phyloP scores from a whole-genome alignment of 2,888 invertebrate genomes.

The Diarsia dahlii region DNA sequence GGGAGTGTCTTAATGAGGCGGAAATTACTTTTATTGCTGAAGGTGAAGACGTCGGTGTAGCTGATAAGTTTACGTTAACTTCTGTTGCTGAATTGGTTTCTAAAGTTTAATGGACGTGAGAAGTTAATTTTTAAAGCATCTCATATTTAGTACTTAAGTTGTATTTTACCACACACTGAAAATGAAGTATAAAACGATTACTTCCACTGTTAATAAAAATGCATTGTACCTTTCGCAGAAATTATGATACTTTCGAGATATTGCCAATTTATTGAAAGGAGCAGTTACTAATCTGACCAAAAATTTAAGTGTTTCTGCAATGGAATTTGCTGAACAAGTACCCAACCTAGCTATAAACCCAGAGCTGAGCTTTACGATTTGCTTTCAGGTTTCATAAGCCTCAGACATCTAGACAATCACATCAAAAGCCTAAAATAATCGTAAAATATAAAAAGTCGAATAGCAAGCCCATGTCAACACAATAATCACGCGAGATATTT shows the following conservation, averaged over 20 bases:
- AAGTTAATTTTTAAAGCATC: not conserved
- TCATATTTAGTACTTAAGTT: not conserved
- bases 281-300: not conserved
- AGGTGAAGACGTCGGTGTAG: conserved; percentile 17
- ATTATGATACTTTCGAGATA: not conserved
- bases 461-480: conserved; percentile 42
- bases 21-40: conserved; percentile 29
- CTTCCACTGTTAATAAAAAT: too few species aligned
- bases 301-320: not conserved
- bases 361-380: not conserved
- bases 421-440: conserved; percentile 11
- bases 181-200: too few species aligned
- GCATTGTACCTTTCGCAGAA: not conserved
- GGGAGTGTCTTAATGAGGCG: conserved; percentile 20
- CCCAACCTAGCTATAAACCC: not conserved
- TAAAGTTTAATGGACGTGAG: not conserved
- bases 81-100: not conserved
- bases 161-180: not conserved
- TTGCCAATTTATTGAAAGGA: not conserved
- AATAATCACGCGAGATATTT: conserved; percentile 60
- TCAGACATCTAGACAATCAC: not conserved
- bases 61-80: conserved; percentile 19
- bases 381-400: not conserved
- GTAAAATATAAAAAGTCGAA: conserved; percentile 21
- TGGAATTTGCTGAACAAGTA: not conserved